A percentile compares a stretch with the other conserved stretches of the same genome.
Conservation (phyloP, 1,140 invertebrate species). For the Spodoptera litura region DNA sequence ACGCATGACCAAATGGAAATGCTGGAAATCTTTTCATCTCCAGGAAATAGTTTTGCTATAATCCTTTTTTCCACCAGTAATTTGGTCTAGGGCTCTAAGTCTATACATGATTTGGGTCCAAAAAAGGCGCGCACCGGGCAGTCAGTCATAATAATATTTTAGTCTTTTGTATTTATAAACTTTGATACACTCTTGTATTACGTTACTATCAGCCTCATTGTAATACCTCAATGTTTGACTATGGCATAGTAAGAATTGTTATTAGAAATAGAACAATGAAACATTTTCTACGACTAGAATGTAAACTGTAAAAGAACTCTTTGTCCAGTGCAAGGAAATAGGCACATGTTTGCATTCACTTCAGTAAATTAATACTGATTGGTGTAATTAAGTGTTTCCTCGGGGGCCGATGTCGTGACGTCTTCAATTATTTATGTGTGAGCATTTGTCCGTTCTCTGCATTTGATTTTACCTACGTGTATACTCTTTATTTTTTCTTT, state of each 20-base stretch:
- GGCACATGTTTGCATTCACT: constrained; percentile 53
- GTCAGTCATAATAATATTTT: too few relatives aligned
- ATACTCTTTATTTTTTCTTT: neutral
- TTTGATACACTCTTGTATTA: neutral
- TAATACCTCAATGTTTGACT: neutral
- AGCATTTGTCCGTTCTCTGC: constrained; percentile 25
- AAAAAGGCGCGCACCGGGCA: too few relatives aligned
- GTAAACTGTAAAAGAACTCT: constrained; percentile 31
- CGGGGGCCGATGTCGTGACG: constrained; percentile 8
- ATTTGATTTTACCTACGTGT: neutral
- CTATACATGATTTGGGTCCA: too few relatives aligned
- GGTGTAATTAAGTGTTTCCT: constrained; percentile 56
- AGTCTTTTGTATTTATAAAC: too few relatives aligned
- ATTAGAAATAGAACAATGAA: constrained; percentile 19
- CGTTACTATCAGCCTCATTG: neutral
- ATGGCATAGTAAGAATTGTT: neutral
- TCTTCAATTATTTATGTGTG: constrained; percentile 13
- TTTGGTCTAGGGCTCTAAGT: too few relatives aligned
- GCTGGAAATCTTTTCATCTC: too few relatives aligned
- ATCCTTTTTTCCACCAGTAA: too few relatives aligned
- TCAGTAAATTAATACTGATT: constrained; percentile 53
- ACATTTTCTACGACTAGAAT: constrained; percentile 44
- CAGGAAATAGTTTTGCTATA: too few relatives aligned
- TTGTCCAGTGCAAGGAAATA: constrained; percentile 52
- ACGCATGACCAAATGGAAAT: too few relatives aligned